Conservation (phyloP, 2,113 vertebrate genomes). For the Coptodon rendalli region DNA sequence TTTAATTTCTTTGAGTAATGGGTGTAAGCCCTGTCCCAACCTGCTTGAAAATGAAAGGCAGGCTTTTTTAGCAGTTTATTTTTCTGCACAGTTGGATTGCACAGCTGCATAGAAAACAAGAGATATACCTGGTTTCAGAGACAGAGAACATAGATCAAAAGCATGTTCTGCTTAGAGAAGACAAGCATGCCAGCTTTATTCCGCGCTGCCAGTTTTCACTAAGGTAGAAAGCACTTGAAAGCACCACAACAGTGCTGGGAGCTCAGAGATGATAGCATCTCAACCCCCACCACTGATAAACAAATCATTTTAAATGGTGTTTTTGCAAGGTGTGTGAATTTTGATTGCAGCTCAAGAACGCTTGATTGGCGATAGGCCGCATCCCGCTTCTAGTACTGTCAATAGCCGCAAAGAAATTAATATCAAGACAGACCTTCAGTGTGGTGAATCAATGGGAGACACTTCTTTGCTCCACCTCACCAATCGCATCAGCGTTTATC, state of each 20-base stretch:
- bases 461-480: constrained; percentile 24
- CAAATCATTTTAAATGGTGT: constrained; percentile 40
- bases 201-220: constrained; percentile 34
- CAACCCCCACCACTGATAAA: constrained; percentile 22
- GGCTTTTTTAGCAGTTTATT: constrained; percentile 48
- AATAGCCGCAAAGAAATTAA: constrained; percentile 26
- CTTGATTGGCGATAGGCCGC: background rate
- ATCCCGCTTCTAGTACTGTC: constrained; percentile 18
- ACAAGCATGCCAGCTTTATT: constrained; percentile 50
- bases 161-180: constrained; percentile 49
- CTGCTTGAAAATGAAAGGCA: constrained; percentile 17
- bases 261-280: constrained; percentile 24
- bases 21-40: constrained; percentile 25
- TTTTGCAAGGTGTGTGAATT: constrained; percentile 30
- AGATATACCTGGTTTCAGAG: constrained; percentile 44
- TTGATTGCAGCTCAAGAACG: background rate
- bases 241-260: constrained; percentile 14
- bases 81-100: constrained; percentile 26
- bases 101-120: constrained; percentile 39
- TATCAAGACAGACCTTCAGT: constrained; percentile 15
- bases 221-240: constrained; percentile 37
- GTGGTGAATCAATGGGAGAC: constrained; percentile 35
- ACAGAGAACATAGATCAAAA: constrained; percentile 60
- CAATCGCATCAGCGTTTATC: constrained; percentile 36
- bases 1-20: constrained; percentile 15